Conservation (phyloP, 2,888 invertebrate genomes). For the Tetranychus truncatus region DNA sequence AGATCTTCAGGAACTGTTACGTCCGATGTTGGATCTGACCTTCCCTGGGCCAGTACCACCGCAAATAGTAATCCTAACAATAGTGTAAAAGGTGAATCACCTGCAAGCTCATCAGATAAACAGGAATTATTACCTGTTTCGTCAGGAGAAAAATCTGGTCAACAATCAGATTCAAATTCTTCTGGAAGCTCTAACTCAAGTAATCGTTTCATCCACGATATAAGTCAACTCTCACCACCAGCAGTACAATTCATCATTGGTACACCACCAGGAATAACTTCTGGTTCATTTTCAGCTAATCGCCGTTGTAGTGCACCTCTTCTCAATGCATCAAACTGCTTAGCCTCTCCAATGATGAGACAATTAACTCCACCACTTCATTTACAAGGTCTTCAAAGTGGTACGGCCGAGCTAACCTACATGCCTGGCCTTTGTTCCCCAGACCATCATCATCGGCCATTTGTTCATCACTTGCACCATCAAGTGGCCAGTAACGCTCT, state of each 20-base stretch:
- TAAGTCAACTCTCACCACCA: conserved; percentile 25
- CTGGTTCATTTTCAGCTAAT: not conserved
- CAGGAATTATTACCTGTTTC: conserved; percentile 1
- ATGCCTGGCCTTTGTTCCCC: conserved; percentile 3
- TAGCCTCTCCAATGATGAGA: conserved; percentile 6
- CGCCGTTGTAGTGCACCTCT: conserved; percentile 14
- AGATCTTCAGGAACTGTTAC: conserved; percentile 9
- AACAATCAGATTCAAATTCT: not conserved
- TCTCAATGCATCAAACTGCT: not conserved
- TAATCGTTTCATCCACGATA: conserved; percentile 21
- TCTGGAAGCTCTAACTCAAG: conserved; percentile 14
- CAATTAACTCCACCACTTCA: conserved; percentile 15
- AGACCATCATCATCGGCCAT: conserved; percentile 2
- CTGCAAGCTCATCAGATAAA: not conserved
- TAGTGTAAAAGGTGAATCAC: conserved; percentile 1
- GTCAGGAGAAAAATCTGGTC: not conserved
- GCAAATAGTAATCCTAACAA: not conserved
- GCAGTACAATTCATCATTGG: conserved; percentile 27
- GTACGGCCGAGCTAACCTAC: not conserved
- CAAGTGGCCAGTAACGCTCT: not conserved
- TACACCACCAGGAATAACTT: conserved; percentile 16
- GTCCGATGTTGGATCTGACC: conserved; percentile 6
- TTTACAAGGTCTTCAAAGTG: not conserved
- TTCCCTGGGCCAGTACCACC: not conserved
- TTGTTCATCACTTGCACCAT: not conserved